A percentile compares a stretch with the other conserved stretches of the same genome.
phyloP scores from a whole-genome alignment of 2,888 invertebrate genomes.

The Steinernema scapterisci region DNA sequence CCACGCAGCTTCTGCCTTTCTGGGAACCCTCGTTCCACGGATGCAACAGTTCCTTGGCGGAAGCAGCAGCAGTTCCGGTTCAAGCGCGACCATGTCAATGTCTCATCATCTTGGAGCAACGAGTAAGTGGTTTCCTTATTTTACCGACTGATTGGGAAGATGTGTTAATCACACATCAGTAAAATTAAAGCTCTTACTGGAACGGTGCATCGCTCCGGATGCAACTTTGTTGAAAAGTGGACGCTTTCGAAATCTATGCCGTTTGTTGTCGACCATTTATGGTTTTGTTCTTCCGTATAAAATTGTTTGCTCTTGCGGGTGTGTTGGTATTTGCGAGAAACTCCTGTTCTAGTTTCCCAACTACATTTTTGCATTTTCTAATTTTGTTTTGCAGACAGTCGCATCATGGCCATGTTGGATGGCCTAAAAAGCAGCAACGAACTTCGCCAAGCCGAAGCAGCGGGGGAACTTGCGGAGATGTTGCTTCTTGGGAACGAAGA shows the following conservation, averaged over 20 bases:
- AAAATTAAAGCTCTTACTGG: too few species aligned
- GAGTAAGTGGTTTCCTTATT: constrained; percentile 27
- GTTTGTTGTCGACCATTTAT: too few species aligned
- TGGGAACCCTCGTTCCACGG: constrained; percentile 55
- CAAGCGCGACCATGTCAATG: neutral
- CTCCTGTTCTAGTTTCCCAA: too few species aligned
- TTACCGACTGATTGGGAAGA: constrained; percentile 30
- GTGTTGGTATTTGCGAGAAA: too few species aligned
- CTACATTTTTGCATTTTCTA: neutral
- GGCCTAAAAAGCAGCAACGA: constrained; percentile 56
- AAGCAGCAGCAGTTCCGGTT: constrained; percentile 28
- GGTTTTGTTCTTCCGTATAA: neutral
- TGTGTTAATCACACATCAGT: neutral
- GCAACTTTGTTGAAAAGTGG: too few species aligned
- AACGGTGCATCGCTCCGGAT: too few species aligned
- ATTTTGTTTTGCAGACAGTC: constrained; percentile 51
- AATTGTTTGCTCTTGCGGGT: too few species aligned
- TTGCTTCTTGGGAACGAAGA: constrained; percentile 61
- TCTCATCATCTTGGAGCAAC: constrained; percentile 19
- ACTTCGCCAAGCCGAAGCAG: constrained; percentile 60
- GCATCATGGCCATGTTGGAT: constrained; percentile 53
- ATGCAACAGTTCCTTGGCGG: constrained; percentile 58
- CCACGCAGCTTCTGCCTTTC: constrained; percentile 52
- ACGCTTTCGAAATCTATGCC: too few species aligned
- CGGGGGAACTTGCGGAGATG: constrained; percentile 56